These are phyloP conservation scores for Galerucella calmariensis DNA, from an alignment of 2,888 invertebrate genomes.

Conservation along the genomic window DNA sequence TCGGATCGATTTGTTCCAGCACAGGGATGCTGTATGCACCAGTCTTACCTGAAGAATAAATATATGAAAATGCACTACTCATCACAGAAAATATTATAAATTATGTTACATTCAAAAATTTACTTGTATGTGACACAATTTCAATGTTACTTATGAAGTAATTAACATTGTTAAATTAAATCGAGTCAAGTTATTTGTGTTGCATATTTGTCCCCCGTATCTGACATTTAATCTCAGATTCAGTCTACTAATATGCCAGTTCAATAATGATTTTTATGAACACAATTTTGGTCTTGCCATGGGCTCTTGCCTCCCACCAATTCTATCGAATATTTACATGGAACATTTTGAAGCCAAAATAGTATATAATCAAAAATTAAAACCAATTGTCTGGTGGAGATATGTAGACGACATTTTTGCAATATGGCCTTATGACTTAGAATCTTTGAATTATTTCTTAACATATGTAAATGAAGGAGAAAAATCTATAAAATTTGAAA, in stretches of 20 bases:
- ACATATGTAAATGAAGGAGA: too few relatives aligned
- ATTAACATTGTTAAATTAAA: conserved; percentile 27
- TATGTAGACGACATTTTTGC: too few relatives aligned
- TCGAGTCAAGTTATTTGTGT: conserved; percentile 52
- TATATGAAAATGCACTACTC: conserved; percentile 7
- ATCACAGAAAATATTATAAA: neutral
- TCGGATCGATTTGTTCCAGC: conserved; percentile 92
- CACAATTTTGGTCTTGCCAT: too few relatives aligned
- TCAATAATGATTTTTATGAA: too few relatives aligned
- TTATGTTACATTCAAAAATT: neutral
- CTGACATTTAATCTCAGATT: conserved; percentile 44
- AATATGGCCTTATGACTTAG: too few relatives aligned
- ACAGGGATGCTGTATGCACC: conserved; percentile 99
- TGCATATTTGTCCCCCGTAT: conserved; percentile 56
- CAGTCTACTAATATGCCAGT: conserved; percentile 52
- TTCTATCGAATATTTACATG: too few relatives aligned
- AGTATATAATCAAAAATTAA: too few relatives aligned
- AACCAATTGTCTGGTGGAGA: too few relatives aligned
- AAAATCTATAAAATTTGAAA: too few relatives aligned
- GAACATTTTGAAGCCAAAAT: too few relatives aligned
- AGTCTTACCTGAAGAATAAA: conserved; percentile 75
- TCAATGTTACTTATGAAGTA: conserved; percentile 23
- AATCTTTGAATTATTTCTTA: too few relatives aligned
- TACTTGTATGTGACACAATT: conserved; percentile 43
- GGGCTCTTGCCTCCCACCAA: too few relatives aligned